Percentiles rank a stretch among this genome's conserved stretches.
Evolutionary conservation across 2,797 vertebrate species (phyloP).

Genomic region (Spheniscus humboldti): DNA sequence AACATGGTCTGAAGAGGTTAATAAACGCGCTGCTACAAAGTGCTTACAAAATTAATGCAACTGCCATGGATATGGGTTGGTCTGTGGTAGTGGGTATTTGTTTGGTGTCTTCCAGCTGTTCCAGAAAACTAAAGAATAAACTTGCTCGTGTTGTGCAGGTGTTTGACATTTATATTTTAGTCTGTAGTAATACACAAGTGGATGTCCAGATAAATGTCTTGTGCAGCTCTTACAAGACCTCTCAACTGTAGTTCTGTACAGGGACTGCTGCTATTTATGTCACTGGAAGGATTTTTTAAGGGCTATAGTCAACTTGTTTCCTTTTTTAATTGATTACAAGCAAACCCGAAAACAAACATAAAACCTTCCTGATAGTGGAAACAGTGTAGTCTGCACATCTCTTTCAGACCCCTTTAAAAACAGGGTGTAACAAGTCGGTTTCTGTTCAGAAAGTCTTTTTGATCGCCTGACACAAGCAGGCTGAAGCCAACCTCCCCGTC

Average conservation of each 20-base stretch:
- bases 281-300: background rate
- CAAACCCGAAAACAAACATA: background rate
- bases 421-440: rapidly evolving
- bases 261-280: background rate
- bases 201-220: rapidly evolving
- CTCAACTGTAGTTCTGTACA: too few relatives aligned
- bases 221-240: background rate
- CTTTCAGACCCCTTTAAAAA: too few relatives aligned
- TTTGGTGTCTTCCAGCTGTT: background rate
- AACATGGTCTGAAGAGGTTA: constrained; percentile 47
- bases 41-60: constrained; percentile 35
- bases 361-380: background rate
- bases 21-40: background rate
- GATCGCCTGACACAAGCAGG: background rate
- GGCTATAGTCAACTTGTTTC: background rate
- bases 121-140: background rate
- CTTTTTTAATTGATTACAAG: rapidly evolving
- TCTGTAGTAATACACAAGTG: rapidly evolving
- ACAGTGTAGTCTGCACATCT: rapidly evolving
- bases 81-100: background rate
- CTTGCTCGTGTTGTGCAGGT: background rate
- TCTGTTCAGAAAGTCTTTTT: too few relatives aligned
- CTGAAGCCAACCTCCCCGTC: background rate
- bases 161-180: background rate
- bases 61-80: constrained; percentile 35